Base-by-base conservation (phyloP, 2,888 invertebrate genomes). In the Acanthopleura granulata region DNA sequence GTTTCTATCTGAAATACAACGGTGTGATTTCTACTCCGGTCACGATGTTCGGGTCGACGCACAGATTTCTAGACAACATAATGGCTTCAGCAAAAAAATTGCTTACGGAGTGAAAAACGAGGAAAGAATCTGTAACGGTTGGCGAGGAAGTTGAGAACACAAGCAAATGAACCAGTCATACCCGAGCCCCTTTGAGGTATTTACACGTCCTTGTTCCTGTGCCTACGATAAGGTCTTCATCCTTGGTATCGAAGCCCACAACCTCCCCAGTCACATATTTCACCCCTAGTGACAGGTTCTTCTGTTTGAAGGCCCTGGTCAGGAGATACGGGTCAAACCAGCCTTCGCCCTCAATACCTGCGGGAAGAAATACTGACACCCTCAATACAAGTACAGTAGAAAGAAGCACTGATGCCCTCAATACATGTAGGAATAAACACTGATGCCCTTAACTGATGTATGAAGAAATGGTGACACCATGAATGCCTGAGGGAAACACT, bases 251-350 rank as follows among this genome's bases (percentile, higher is more conserved):
- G 91, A 97, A 96, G 29, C 93, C 94, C 25, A 93, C 92, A 0
- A 94, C 94, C 90, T 97, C 95, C 3, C 93, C 97, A 78, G 93
- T 92, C 0, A 96, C 89, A 90, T 94, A 97, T 76, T 93, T 92
- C 0, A 94, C 93, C 1, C 96, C 97, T 79, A 95, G 91, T 40
- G 94, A 92, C 29, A 92, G 89, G 50, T 96, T 94, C 89, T 95
- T 96, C 69, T 92, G 92, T 86, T 95, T 93, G 18, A 97, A 92
- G 0, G 95, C 95, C 80, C 92, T 92, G 25, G 98, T 91, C 11
- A 98, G 90, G 0, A 94, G 93, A 94, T 95, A 95, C 0, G 98
- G 94, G 92, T 99, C 97, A 91, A 99, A 97, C 92, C 95, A 95
- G 30, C 99, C 99, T 92, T 99, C 98, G 83, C 95, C 95, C 88